Conservation (phyloP, 1,140 invertebrate species). For the Brachionus sp. region DNA sequence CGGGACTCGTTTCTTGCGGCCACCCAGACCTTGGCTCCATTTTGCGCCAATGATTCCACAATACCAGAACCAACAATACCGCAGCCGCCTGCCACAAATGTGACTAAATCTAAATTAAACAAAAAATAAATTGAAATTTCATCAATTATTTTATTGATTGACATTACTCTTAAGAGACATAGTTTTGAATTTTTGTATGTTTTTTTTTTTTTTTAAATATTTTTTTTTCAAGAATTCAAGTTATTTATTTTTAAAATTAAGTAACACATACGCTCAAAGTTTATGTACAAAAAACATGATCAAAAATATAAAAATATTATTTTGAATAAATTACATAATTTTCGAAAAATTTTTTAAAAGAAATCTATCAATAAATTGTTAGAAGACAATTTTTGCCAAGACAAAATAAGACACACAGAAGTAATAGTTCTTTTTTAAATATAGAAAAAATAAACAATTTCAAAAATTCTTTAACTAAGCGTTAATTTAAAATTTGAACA, state of each 20-base stretch:
- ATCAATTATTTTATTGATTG: neutral
- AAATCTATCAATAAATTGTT: too few species aligned
- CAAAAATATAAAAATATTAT: neutral
- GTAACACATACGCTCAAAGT: slow-evolving; percentile 3
- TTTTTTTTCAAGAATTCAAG: neutral
- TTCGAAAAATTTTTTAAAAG: too few species aligned
- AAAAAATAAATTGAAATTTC: neutral
- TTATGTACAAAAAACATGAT: slow-evolving; percentile 21
- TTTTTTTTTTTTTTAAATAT: neutral
- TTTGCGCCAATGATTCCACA: neutral
- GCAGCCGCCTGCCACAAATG: slow-evolving; percentile 36
- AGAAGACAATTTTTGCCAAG: too few species aligned
- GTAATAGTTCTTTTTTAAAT: too few species aligned
- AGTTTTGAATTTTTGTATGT: neutral
- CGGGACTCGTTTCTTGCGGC: slow-evolving; percentile 10
- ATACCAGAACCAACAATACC: slow-evolving; percentile 29
- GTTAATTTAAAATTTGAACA: too few species aligned
- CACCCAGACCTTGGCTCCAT: slow-evolving; percentile 33
- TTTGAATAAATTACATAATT: neutral
- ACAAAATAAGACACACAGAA: too few species aligned
- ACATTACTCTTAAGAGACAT: slow-evolving; percentile 27
- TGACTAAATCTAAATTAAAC: neutral
- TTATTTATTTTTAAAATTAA: slow-evolving; percentile 13
- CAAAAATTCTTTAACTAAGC: too few species aligned
- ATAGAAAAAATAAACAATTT: too few species aligned